Base-by-base conservation (phyloP, 2,797 vertebrate genomes). In the Sebastes taczanowskii region DNA sequence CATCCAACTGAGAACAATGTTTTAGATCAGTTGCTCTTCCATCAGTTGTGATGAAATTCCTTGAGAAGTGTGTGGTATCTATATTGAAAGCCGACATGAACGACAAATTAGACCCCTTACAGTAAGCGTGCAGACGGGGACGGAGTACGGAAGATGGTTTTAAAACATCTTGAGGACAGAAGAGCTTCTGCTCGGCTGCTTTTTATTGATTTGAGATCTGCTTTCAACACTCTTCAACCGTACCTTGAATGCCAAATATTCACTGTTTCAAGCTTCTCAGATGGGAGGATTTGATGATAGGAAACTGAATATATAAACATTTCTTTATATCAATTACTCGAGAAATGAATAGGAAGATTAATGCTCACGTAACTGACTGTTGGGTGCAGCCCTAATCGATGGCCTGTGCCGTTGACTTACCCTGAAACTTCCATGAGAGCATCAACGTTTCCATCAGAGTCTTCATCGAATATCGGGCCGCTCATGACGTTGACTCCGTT, bases 401-500 rank as follows among this genome's bases (percentile, higher is more conserved):
- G 96, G 13, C 35, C 35, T 38, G 35, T 38, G 35, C 13, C 5
- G 35, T 14, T 38, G 35, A 38, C 35, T 96, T 94, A 99, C 98
- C 49, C 23, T 55, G 75, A 78, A 66, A 93, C 85, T 63, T 89
- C 83, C 56, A 72, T 73, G 16, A 90, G 82, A 14, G 89, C 58
- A 82, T 99, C 98, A 77, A 96, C 96, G 81, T 90, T 95, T 55
- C 99, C 98, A 64, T 99, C 96, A 10, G 91, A 97, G 92, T 99
- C 92, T 66, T 94, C 88, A 88, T 99, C 99, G 23, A 99, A 99
- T 84, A 98, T 91, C 1, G 98, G 98, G 70, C 98, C 99, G 65
- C 97, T 98, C 84, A 99, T 77, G 64, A 99, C 91, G 72, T 98
- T 99, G 34, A 99, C 74, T 66, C 97, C 97, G 59, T 97, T 98